Evolutionary conservation across 2,797 vertebrate species (phyloP).

Genomic region (Cryptoblepharus egeriae): DNA sequence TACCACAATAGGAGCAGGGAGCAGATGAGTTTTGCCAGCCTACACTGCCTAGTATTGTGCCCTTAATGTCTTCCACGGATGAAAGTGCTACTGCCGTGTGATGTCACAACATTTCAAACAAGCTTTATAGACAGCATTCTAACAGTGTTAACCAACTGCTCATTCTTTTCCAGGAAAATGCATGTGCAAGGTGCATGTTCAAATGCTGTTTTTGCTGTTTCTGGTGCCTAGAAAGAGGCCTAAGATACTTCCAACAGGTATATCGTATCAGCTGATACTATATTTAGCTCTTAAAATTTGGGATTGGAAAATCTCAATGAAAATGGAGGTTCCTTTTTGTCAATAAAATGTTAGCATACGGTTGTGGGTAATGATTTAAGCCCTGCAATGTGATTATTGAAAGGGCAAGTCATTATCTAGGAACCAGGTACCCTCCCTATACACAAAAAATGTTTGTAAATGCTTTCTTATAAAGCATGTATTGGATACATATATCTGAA

Average conservation of each 20-base stretch:
- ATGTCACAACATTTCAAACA: slow-evolving; percentile 4
- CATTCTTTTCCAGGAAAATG: slow-evolving; percentile 58
- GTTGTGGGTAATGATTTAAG: slow-evolving; percentile 1
- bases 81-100: not conserved
- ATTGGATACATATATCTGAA: not conserved
- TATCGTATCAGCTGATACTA: not conserved
- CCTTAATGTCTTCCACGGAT: no score
- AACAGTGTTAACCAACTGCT: slow-evolving; percentile 26
- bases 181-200: slow-evolving; percentile 54
- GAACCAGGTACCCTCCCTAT: not conserved
- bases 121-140: slow-evolving; percentile 22
- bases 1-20: no score
- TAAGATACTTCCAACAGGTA: slow-evolving; percentile 78
- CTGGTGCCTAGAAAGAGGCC: slow-evolving; percentile 68
- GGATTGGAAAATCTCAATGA: not conserved
- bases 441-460: no score
- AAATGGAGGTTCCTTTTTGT: not conserved
- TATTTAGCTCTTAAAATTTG: not conserved
- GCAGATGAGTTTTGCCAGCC: no score
- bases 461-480: not conserved
- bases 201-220: slow-evolving; percentile 72
- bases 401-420: not conserved
- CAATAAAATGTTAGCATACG: not conserved
- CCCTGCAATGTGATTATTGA: not conserved
- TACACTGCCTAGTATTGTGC: no score